These are phyloP conservation scores for Drosophila watanabei DNA, from an alignment of 1,140 invertebrate species.

Conservation along the genomic window DNA sequence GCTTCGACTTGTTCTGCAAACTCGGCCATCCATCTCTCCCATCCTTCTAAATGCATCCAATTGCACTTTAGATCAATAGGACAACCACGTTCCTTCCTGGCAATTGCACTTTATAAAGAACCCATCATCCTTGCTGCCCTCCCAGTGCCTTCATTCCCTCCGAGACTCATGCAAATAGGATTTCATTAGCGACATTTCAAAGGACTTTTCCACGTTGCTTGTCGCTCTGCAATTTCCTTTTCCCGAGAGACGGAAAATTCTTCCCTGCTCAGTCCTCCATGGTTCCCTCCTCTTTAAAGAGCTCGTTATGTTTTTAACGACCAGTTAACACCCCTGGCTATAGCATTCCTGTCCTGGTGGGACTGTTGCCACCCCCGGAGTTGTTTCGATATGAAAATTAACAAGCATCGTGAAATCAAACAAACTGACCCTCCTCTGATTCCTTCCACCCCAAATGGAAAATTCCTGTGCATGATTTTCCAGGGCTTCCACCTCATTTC, in stretches of 20 bases:
- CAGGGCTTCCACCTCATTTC: slow-evolving; percentile 38
- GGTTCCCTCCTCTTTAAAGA: slow-evolving; percentile 8
- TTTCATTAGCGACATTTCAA: slow-evolving; percentile 77
- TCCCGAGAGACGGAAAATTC: slow-evolving; percentile 9
- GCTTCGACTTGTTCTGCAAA: background rate
- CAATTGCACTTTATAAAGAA: slow-evolving; percentile 48
- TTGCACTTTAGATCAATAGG: slow-evolving; percentile 44
- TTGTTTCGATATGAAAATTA: slow-evolving; percentile 68
- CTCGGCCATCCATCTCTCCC: background rate
- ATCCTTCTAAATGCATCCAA: background rate
- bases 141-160: background rate
- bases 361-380: slow-evolving; percentile 32
- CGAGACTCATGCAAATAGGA: slow-evolving; percentile 58
- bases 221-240: slow-evolving; percentile 48
- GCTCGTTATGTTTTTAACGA: slow-evolving; percentile 70
- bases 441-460: background rate
- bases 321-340: slow-evolving; percentile 59
- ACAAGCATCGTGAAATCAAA: slow-evolving; percentile 72
- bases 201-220: slow-evolving; percentile 60
- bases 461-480: slow-evolving; percentile 42
- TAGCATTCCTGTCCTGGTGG: background rate
- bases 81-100: slow-evolving; percentile 11
- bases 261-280: background rate
- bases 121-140: background rate
- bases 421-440: slow-evolving; percentile 64